Percentiles rank a stretch among this genome's conserved stretches.
Evolutionary conservation across 64 coral and sea anemone genomes (phyloP).

Genomic region (Actinia tenebrosa): DNA sequence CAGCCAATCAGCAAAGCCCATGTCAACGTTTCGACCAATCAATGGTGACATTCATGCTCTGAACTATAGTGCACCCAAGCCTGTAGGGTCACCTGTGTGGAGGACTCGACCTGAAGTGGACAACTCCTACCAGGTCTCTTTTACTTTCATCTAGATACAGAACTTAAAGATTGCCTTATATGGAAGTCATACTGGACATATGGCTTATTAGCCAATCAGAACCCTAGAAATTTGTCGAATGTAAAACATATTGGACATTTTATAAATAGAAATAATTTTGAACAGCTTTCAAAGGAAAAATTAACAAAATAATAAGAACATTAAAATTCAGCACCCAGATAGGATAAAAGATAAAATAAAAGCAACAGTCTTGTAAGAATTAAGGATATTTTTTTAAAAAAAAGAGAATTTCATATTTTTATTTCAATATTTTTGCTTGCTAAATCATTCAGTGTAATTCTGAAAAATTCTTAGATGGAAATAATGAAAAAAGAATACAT

Average conservation of each 20-base stretch:
- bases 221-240: background rate
- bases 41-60: conserved; percentile 84
- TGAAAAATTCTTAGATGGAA: background rate
- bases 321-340: background rate
- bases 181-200: background rate
- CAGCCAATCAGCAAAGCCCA: conserved; percentile 17
- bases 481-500: background rate
- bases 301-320: background rate
- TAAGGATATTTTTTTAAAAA: background rate
- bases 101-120: conserved; percentile 58
- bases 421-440: background rate
- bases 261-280: background rate
- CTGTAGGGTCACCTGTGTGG: conserved; percentile 74
- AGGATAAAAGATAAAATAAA: background rate
- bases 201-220: background rate
- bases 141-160: conserved; percentile 47
- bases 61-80: conserved; percentile 42
- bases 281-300: conserved; percentile 7
- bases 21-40: conserved; percentile 75
- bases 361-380: background rate
- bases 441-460: background rate
- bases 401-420: background rate
- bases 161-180: conserved; percentile 18
- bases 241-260: background rate
- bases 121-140: conserved; percentile 53